phyloP scores from a whole-genome alignment of 2,797 vertebrate genomes.

The Poecilia gillii region DNA sequence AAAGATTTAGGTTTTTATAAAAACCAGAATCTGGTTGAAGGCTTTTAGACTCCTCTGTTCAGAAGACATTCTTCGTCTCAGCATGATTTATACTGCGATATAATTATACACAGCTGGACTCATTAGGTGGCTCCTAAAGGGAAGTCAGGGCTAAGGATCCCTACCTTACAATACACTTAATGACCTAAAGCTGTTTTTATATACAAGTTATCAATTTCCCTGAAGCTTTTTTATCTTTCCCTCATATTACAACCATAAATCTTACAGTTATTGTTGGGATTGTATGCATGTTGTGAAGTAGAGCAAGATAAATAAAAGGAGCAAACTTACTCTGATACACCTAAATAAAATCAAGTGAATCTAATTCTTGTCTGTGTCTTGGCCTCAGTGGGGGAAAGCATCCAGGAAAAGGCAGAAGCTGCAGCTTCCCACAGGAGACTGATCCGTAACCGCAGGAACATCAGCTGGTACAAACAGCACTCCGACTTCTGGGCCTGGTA shows the following conservation, averaged over 20 bases:
- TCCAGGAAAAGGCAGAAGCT: slow-evolving; percentile 45
- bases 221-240: neutral
- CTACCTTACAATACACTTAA: slow-evolving; percentile 3
- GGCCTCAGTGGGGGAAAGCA: slow-evolving; percentile 49
- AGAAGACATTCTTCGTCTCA: neutral
- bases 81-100: neutral
- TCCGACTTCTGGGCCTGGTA: slow-evolving; percentile 87
- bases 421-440: slow-evolving; percentile 64
- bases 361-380: neutral
- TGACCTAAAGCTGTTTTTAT: neutral
- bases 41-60: neutral
- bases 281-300: neutral
- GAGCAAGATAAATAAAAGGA: neutral
- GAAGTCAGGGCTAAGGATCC: slow-evolving; percentile 10
- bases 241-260: neutral
- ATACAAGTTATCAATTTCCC: neutral
- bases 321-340: neutral
- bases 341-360: neutral
- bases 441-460: slow-evolving; percentile 81
- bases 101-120: neutral
- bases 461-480: slow-evolving; percentile 86
- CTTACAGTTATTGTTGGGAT: neutral
- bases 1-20: too few species aligned
- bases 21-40: too few species aligned
- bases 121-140: neutral